Evolutionary conservation across 2,797 vertebrate species (phyloP), one percentile per base, ranked within the genome.

Genomic region (Hippopotamyrus pictus): DNA sequence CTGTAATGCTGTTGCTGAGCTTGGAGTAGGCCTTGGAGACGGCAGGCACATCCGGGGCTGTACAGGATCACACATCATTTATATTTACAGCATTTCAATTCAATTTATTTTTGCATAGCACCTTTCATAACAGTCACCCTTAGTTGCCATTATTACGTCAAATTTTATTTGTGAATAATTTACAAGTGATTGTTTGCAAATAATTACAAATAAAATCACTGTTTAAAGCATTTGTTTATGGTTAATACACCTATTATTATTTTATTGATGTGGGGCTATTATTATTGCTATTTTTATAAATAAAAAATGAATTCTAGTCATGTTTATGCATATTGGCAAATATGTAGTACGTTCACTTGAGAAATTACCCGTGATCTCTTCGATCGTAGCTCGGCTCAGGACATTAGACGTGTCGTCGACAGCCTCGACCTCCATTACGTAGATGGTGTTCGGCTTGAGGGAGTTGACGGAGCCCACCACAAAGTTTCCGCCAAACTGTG

Each of bases 1-100:
- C 96, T 0, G 97, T 97, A 93, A 99, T 95, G 41, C 96, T 95
- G 82, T 93, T 95, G 95, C 98, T 98, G 54, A 97, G 92, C 91
- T 97, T 97, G 33, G 97, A 95, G 91, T 96, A 98, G 54, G 96
- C 96, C 89, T 95, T 94, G 46, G 94, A 92, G 87, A 96, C 96
- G 86, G 90, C 91, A 73, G 97, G 97, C 88, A 92, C 88, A 25
- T 96, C 95, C 6, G 97, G 97, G 91, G 96, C 98, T 98, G 89
- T 86, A 95, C 92, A 65, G 5, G 87, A 22, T 41, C 48, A 91
- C 8, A 37, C 17, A 29, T 88, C n/a, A 46, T 25, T 44, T 88
- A 88, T 82, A 46, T n/a, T n/a, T 82, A 46, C 19, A 82, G 76
- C 7, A 82, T 82, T 46, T 46, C 37, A 73, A 37, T 17, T 73